These are phyloP conservation scores for Cricetomys ansorgei DNA, from an alignment of 2,113 vertebrate species.

Conservation along the genomic window DNA sequence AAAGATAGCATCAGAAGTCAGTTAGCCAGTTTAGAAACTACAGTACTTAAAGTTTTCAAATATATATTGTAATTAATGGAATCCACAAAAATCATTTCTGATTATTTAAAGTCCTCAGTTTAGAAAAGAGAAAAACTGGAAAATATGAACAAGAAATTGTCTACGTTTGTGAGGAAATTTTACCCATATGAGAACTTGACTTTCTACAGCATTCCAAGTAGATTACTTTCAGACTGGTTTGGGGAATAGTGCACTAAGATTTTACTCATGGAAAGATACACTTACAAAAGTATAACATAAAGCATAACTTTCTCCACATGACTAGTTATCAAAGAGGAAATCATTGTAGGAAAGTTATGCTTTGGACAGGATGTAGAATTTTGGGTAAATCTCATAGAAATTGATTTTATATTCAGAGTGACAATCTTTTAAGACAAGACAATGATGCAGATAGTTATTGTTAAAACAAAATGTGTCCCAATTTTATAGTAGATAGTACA, in stretches of 20 bases:
- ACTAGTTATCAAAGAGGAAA: neutral
- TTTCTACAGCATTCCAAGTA: neutral
- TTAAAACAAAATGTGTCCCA: neutral
- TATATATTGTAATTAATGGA: constrained; percentile 23
- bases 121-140: constrained; percentile 23
- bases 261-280: constrained; percentile 64
- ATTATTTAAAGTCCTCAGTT: constrained; percentile 4
- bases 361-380: constrained; percentile 39
- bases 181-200: constrained; percentile 28
- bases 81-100: neutral
- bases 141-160: constrained; percentile 22
- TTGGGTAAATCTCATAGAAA: neutral
- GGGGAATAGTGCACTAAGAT: neutral
- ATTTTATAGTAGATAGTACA: constrained; percentile 12
- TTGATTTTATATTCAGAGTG: neutral
- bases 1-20: constrained; percentile 40
- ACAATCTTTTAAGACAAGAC: constrained; percentile 12
- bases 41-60: constrained; percentile 25
- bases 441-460: constrained; percentile 7
- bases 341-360: neutral
- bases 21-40: neutral
- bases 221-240: constrained; percentile 18
- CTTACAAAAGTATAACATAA: constrained; percentile 26
- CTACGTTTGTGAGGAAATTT: constrained; percentile 38
- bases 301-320: neutral